phyloP scores from a whole-genome alignment of 2,113 vertebrate species.

The Phoxinus phoxinus region DNA sequence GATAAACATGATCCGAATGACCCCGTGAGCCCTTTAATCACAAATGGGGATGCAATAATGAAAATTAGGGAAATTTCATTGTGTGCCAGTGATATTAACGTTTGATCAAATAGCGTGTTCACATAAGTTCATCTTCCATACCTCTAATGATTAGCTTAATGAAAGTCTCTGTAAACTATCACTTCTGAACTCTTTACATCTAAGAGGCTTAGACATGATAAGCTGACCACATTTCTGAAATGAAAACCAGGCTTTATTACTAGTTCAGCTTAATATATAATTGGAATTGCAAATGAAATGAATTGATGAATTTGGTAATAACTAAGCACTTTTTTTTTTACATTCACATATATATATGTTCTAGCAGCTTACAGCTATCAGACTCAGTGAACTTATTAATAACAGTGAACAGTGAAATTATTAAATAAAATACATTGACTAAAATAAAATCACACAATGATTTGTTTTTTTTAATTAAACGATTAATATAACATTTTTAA shows the following conservation, averaged over 20 bases:
- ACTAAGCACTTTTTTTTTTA: not conserved
- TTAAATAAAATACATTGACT: not conserved
- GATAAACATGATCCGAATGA: not conserved
- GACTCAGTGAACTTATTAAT: not conserved
- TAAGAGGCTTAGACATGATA: conserved; percentile 29
- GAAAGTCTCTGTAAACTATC: conserved; percentile 37
- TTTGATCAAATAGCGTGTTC: conserved; percentile 28
- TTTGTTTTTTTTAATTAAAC: not conserved
- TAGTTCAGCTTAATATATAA: not conserved
- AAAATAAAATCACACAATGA: not conserved
- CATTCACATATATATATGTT: not conserved
- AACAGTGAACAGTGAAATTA: too few relatives aligned
- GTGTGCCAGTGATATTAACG: conserved; percentile 24
- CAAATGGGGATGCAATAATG: conserved; percentile 12
- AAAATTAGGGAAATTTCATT: conserved; percentile 33
- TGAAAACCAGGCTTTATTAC: conserved; percentile 10
- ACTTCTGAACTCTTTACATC: conserved; percentile 24
- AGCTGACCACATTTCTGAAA: not conserved
- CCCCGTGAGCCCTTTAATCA: conserved; percentile 19
- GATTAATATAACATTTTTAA: not conserved
- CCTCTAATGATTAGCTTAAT: conserved; percentile 40
- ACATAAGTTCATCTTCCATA: not conserved
- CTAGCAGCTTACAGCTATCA: not conserved
- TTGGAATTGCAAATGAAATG: not conserved
- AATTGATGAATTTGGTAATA: not conserved